Base-by-base conservation (phyloP, 2,113 vertebrate genomes). In the Dendropsophus ebraccatus region DNA sequence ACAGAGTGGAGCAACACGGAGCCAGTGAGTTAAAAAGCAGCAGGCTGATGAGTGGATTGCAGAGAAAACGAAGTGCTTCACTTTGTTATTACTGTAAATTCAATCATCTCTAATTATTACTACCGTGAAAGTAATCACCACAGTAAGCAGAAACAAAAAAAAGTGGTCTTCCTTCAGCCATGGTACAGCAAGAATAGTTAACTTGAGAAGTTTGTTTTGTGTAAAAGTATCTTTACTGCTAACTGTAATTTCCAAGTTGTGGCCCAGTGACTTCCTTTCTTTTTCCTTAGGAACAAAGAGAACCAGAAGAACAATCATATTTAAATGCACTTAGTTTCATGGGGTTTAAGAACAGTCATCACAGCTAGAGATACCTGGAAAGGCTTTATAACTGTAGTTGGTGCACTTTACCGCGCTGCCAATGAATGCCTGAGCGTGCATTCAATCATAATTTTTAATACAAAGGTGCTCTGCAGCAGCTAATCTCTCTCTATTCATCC, bases 321-420 rank as follows among this genome's bases (percentile, higher is more conserved):
- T 87, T 87, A 87, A 87, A 87, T 87, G 77, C 62, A 86, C 76
- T 86, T 86, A 86, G 85, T 69, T 87, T 81, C 85, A 81, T 87
- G 85, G 41, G 85, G 85, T 73, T 87, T 81, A 60, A 81, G 67
- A 87, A 87, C 78, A 87, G 85, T 74, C 37, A 81, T 87, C 85
- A 81, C 85, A 87, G 85, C 78, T 72, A 74, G 77, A 81, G 52
- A 72, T 72, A 81, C 78, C 77, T 73, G 79, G 76, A 87, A 81
- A 87, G 37, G 85, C 76, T 81, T 87, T 81, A 73, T 58, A 81
- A 41, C 85, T 58, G 50, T 62, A 81, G 77, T 81, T 87, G 67
- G 85, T 81, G 77, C 67, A 81, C 50, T 86, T 86, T 70, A 86
- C 76, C 12, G 67, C 41, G 47, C 25, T 81, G 67, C 50, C 77